Base-by-base conservation (phyloP, 2,797 vertebrate genomes). In the Onychomys arenicola region DNA sequence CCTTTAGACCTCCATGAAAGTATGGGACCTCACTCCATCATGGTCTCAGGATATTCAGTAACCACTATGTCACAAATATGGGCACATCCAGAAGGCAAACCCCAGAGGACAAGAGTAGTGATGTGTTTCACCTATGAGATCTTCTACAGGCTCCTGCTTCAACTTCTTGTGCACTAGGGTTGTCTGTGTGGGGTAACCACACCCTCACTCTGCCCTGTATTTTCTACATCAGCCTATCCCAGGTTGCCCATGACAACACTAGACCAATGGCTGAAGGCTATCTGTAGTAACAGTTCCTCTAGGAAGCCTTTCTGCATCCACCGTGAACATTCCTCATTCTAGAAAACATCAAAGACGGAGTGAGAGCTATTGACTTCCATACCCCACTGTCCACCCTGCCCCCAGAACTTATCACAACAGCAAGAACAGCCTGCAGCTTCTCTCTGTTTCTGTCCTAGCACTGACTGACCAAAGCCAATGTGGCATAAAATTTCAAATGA, bases 381-480 rank as follows among this genome's bases (percentile, higher is more conserved):
- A 40, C 71, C 23, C n/a, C 25, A 32, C 46, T 59, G 46, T 85
- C 94, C 85, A 78, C 27, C 43, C 25, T 13, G n/a, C 67, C n/a
- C 77, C 80, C 32, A 91, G 46, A 55, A 81, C 90, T 91, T 75
- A 73, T 90, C 88, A 61, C 23, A 84, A 77, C 25, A 29, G 59
- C 65, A 76, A 85, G 90, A 90, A 55, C 10, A 1, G 43, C 49
- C 80, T 85, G 78, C 9, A 32, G 13, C 9, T 40, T 59, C 76
- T 91, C 43, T 76, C 16, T 17, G 63, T 93, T 83, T 92, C 92
- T 9, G 86, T 85, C 27, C 59, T 69, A 76, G 37, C 34, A 73
- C 19, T 65, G 92, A 95, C 57, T 92, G 91, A 75, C 90, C 89
- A 93, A 92, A 93, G 61, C 67, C 93, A 93, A 71, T 37, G 80